These are phyloP conservation scores for Eurytoma californica DNA, from an alignment of 2,888 invertebrate species.

Conservation along the genomic window DNA sequence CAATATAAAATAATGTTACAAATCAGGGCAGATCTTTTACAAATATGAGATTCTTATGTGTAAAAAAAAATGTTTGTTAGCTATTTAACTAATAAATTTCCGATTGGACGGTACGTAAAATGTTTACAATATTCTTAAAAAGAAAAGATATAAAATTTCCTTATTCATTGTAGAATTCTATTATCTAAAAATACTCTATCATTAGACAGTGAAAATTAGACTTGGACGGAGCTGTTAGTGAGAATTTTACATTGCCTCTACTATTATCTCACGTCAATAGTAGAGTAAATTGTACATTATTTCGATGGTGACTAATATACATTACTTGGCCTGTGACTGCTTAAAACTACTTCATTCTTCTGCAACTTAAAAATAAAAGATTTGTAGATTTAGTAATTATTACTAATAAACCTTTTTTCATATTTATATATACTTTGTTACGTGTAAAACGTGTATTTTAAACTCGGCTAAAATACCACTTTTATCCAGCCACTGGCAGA, in stretches of 20 bases:
- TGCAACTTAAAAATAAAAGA: too few species aligned
- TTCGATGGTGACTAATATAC: too few species aligned
- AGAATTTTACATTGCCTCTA: conserved; percentile 21
- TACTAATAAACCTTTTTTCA: too few species aligned
- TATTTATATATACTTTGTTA: too few species aligned
- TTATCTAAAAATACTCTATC: conserved; percentile 41
- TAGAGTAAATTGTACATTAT: not conserved
- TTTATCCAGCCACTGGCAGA: too few species aligned
- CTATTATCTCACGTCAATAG: conserved; percentile 18
- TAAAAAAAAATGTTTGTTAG: not conserved
- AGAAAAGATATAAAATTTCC: conserved; percentile 25
- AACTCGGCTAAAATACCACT: too few species aligned
- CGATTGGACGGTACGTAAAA: conserved; percentile 33
- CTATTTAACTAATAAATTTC: conserved; percentile 1
- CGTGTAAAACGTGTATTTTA: too few species aligned
- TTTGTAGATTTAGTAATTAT: too few species aligned
- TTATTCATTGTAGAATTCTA: conserved; percentile 10
- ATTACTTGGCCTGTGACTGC: too few species aligned
- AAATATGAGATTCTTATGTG: not conserved
- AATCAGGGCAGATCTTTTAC: not conserved
- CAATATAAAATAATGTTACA: not conserved
- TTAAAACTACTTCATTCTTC: too few species aligned
- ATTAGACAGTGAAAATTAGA: conserved; percentile 7
- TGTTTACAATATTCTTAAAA: conserved; percentile 13
- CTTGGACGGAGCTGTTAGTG: conserved; percentile 51